phyloP scores from a whole-genome alignment of 2,888 invertebrate species.

The Eilema sororculum region DNA sequence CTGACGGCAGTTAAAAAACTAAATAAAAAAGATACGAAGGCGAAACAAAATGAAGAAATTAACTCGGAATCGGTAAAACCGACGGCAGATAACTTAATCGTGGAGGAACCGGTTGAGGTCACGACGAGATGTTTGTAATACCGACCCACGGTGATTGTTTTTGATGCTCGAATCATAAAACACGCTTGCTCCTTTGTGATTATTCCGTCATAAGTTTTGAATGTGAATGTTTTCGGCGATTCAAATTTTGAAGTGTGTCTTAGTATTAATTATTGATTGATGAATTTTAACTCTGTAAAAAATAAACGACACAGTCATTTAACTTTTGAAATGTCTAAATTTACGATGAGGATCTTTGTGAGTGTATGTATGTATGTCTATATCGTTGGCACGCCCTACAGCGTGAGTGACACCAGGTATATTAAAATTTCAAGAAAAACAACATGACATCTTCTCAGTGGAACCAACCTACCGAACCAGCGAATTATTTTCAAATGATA shows the following conservation, averaged over 20 bases:
- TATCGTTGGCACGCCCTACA: too few relatives aligned
- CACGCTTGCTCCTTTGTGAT: slow-evolving; percentile 45
- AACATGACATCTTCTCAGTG: too few relatives aligned
- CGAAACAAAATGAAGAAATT: slow-evolving; percentile 83
- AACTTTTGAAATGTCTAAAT: neutral
- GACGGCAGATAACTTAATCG: slow-evolving; percentile 81
- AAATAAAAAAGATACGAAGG: slow-evolving; percentile 58
- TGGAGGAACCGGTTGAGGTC: slow-evolving; percentile 71
- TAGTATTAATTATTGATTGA: slow-evolving; percentile 6
- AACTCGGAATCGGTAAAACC: slow-evolving; percentile 80
- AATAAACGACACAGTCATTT: neutral
- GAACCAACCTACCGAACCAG: too few relatives aligned
- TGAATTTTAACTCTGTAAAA: neutral
- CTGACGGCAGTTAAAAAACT: slow-evolving; percentile 51
- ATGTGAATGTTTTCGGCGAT: slow-evolving; percentile 27
- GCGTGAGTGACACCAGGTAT: too few relatives aligned
- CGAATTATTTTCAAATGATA: too few relatives aligned
- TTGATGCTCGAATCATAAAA: slow-evolving; percentile 55
- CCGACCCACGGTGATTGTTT: slow-evolving; percentile 61
- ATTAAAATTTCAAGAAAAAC: too few relatives aligned
- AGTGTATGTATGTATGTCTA: too few relatives aligned
- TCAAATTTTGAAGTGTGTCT: slow-evolving; percentile 7
- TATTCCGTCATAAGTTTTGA: slow-evolving; percentile 38
- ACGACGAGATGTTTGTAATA: slow-evolving; percentile 67
- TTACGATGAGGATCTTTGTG: neutral